Conservation (phyloP, 2,888 invertebrate genomes). For the Fissipunctia ypsillon region DNA sequence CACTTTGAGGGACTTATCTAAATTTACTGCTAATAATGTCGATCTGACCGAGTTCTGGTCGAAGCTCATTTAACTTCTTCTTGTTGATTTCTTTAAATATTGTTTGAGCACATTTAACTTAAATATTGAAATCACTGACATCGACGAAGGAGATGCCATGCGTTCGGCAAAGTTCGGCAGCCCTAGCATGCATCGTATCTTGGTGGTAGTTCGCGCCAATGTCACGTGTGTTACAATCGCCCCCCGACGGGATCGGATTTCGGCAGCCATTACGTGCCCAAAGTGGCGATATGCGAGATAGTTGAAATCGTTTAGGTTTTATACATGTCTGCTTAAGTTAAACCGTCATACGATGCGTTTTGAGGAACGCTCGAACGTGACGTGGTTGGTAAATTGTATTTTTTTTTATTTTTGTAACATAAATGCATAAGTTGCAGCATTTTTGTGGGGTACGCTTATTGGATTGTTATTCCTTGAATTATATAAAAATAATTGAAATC, state of each 20-base stretch:
- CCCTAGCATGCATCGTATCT: constrained; percentile 65
- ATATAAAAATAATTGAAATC: background rate
- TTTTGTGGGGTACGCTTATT: background rate
- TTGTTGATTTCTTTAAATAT: too few relatives aligned
- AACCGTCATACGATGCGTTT: constrained; percentile 62
- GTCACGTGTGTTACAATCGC: constrained; percentile 70
- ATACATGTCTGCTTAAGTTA: constrained; percentile 61
- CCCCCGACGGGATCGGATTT: constrained; percentile 70
- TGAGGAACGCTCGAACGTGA: constrained; percentile 61
- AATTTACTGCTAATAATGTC: background rate
- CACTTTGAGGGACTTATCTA: background rate
- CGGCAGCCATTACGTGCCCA: constrained; percentile 69
- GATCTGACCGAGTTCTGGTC: background rate
- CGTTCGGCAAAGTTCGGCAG: constrained; percentile 26
- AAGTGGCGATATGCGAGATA: constrained; percentile 68
- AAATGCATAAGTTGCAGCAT: constrained; percentile 50
- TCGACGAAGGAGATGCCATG: background rate
- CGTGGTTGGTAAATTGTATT: constrained; percentile 41
- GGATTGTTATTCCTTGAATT: constrained; percentile 19
- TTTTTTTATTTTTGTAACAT: constrained; percentile 36
- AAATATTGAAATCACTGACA: background rate
- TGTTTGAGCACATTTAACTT: too few relatives aligned
- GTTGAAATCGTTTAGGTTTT: constrained; percentile 68
- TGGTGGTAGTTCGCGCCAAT: constrained; percentile 65
- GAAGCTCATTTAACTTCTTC: background rate